phyloP scores from a whole-genome alignment of 2,113 vertebrate species.

The Daubentonia madagascariensis region DNA sequence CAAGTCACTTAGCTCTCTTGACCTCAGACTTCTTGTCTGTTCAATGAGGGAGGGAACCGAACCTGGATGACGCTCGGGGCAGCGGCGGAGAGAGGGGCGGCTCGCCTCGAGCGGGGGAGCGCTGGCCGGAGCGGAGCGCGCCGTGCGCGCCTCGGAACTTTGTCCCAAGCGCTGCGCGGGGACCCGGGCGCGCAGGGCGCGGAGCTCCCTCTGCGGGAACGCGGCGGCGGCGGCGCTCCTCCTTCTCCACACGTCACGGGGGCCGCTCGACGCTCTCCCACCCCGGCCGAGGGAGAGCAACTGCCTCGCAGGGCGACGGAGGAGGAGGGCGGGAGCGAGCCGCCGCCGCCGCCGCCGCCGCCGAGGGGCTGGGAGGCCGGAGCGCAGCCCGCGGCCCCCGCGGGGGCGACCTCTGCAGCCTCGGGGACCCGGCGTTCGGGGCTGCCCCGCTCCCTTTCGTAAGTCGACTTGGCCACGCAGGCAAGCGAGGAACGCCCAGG shows the following conservation, averaged over 20 bases:
- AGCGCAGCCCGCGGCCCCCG: background rate
- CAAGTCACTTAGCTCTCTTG: background rate
- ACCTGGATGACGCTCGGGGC: background rate
- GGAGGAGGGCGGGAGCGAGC: background rate
- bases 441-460: slow-evolving; percentile 21
- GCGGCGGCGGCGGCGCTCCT: slow-evolving; percentile 29
- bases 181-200: background rate
- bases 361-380: background rate
- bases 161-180: background rate
- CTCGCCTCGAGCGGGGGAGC: background rate
- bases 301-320: background rate
- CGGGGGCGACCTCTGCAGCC: background rate
- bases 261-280: background rate
- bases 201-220: slow-evolving; percentile 6
- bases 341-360: background rate
- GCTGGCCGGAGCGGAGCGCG: background rate
- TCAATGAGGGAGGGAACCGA: background rate
- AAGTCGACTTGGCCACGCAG: slow-evolving; percentile 34
- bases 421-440: background rate
- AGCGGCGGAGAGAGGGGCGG: background rate
- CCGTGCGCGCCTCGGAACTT: background rate
- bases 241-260: slow-evolving; percentile 7
- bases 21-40: background rate
- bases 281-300: background rate
- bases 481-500: background rate